These are phyloP conservation scores for Rhea americana DNA, from an alignment of 2,113 vertebrate genomes.

Conservation along the genomic window DNA sequence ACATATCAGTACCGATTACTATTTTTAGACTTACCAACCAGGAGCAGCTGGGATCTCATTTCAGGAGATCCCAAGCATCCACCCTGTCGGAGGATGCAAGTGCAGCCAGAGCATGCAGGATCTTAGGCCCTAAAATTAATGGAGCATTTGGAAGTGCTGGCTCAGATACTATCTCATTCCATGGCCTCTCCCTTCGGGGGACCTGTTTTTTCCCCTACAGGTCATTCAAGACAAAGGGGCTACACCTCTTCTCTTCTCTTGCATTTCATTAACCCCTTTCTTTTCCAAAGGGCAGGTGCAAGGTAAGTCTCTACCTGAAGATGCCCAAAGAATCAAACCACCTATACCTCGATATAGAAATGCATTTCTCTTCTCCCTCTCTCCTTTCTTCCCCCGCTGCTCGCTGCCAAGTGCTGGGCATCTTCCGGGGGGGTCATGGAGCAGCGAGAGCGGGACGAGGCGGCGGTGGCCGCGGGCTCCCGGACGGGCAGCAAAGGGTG, in stretches of 20 bases:
- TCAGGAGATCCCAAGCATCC: constrained; percentile 53
- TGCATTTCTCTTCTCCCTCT: background rate
- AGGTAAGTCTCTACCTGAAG: background rate
- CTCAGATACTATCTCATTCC: constrained; percentile 17
- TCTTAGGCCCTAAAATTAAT: constrained; percentile 46
- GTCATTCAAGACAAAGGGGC: background rate
- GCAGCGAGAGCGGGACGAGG: constrained; percentile 36
- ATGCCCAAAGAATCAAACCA: background rate
- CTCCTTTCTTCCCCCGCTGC: background rate
- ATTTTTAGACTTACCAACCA: constrained; percentile 56
- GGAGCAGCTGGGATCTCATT: constrained; percentile 65
- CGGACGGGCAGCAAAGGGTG: constrained; percentile 54
- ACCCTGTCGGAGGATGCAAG: constrained; percentile 40
- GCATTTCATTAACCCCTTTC: background rate
- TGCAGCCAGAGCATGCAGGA: constrained; percentile 55
- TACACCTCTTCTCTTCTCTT: background rate
- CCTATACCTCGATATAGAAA: background rate
- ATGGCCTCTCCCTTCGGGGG: background rate
- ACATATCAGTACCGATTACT: constrained; percentile 44
- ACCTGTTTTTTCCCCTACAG: background rate
- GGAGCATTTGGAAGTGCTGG: constrained; percentile 53
- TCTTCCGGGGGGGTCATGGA: constrained; percentile 6
- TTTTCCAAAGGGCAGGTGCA: background rate
- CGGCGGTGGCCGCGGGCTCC: background rate
- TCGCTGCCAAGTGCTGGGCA: background rate